phyloP scores from a whole-genome alignment of 2,888 invertebrate species.

The Drosophila cognata region DNA sequence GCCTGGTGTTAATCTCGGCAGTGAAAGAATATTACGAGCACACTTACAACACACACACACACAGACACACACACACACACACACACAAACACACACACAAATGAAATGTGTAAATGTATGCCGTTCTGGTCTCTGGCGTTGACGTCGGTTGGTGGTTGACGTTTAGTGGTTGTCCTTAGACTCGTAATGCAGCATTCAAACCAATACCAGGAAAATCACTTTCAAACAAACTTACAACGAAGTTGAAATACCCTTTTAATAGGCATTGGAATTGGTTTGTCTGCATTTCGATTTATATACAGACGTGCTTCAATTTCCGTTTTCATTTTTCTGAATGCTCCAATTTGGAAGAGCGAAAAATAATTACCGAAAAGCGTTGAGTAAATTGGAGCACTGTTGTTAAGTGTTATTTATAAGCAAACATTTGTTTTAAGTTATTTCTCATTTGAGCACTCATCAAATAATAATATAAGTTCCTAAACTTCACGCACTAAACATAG shows the following conservation, averaged over 20 bases:
- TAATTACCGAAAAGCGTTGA: not conserved
- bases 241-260: not conserved
- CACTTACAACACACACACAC: conserved; percentile 35
- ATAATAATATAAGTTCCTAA: not conserved
- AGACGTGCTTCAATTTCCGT: not conserved
- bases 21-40: conserved; percentile 61
- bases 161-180: conserved; percentile 77
- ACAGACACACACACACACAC: conserved; percentile 12
- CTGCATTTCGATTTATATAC: not conserved
- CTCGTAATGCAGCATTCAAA: conserved; percentile 65
- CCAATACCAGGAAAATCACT: conserved; percentile 35
- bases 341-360: not conserved
- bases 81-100: conserved; percentile 9
- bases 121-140: conserved; percentile 52
- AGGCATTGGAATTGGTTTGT: not conserved
- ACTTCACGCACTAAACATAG: too few species aligned
- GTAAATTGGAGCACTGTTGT: not conserved
- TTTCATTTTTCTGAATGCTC: not conserved
- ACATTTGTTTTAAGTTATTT: not conserved
- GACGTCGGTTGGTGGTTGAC: conserved; percentile 73
- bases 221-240: not conserved
- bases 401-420: not conserved
- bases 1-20: conserved; percentile 62
- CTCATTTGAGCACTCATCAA: not conserved
- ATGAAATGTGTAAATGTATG: conserved; percentile 60